These are phyloP conservation scores for Falco rusticolus DNA, from an alignment of 2,797 vertebrate species.

Conservation along the genomic window DNA sequence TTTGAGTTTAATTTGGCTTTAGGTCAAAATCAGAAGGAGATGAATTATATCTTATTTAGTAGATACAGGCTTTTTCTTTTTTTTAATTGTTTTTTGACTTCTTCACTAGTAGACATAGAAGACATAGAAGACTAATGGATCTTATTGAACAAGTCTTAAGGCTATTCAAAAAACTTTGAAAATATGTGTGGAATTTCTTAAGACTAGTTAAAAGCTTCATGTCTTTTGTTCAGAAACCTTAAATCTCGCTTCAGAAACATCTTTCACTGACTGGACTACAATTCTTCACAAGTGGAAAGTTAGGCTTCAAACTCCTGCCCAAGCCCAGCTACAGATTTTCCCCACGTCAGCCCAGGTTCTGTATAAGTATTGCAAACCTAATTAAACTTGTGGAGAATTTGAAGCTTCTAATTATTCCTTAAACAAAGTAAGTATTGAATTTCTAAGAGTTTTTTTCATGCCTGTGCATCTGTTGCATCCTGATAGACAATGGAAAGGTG, in stretches of 20 bases:
- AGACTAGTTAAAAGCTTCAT: not conserved
- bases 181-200: not conserved
- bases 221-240: not conserved
- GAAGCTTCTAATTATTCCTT: not conserved
- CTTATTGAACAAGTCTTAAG: not conserved
- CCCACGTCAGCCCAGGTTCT: not conserved
- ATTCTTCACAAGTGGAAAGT: not conserved
- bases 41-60: constrained; percentile 33
- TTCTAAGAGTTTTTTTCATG: not conserved
- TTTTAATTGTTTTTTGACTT: not conserved
- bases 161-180: not conserved
- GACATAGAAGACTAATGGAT: not conserved
- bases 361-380: not conserved
- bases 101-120: not conserved
- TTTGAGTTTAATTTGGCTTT: constrained; percentile 48
- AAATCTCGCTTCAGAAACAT: not conserved
- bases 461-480: not conserved
- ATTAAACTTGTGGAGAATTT: not conserved
- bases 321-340: not conserved
- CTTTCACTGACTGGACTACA: not conserved
- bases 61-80: not conserved
- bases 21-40: constrained; percentile 31
- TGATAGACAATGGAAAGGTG: not conserved
- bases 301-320: not conserved
- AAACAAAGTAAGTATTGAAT: not conserved